Conservation (phyloP, 2,797 vertebrate species). For the Sarcophilus harrisii region DNA sequence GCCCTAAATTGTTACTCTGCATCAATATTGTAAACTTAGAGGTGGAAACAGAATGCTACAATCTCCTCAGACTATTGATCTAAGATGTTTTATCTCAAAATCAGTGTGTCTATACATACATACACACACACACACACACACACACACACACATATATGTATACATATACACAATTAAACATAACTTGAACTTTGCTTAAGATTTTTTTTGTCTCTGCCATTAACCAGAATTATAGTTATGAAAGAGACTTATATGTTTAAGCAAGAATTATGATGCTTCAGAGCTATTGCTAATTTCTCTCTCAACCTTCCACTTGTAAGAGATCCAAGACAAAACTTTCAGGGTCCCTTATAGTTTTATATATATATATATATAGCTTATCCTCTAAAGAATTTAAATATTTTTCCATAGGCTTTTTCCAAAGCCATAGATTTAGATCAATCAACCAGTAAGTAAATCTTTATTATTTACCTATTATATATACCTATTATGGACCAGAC, state of each 20-base stretch:
- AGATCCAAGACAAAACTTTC: neutral
- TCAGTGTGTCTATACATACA: slow-evolving; percentile 31
- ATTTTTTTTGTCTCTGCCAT: slow-evolving; percentile 62
- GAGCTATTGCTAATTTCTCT: slow-evolving; percentile 75
- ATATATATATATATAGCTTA: no score
- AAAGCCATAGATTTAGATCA: no score
- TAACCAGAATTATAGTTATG: slow-evolving; percentile 44
- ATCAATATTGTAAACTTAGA: slow-evolving; percentile 81
- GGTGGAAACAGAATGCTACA: slow-evolving; percentile 80
- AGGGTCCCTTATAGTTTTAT: neutral
- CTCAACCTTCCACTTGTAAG: slow-evolving; percentile 58
- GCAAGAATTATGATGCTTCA: slow-evolving; percentile 76
- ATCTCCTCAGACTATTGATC: slow-evolving; percentile 79
- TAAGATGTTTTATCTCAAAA: slow-evolving; percentile 82
- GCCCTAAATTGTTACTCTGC: slow-evolving; percentile 83
- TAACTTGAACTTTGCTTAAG: slow-evolving; percentile 34
- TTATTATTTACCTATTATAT: no score
- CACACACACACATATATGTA: neutral
- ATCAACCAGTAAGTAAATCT: no score
- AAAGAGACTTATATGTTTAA: slow-evolving; percentile 70
- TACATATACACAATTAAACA: no score
- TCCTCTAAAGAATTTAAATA: no score
- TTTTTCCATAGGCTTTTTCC: no score
- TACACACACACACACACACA: no score
- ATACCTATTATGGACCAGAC: no score